Evolutionary conservation across 1,140 invertebrate genomes (phyloP).

Genomic region (Drosophila nigrodunni): DNA sequence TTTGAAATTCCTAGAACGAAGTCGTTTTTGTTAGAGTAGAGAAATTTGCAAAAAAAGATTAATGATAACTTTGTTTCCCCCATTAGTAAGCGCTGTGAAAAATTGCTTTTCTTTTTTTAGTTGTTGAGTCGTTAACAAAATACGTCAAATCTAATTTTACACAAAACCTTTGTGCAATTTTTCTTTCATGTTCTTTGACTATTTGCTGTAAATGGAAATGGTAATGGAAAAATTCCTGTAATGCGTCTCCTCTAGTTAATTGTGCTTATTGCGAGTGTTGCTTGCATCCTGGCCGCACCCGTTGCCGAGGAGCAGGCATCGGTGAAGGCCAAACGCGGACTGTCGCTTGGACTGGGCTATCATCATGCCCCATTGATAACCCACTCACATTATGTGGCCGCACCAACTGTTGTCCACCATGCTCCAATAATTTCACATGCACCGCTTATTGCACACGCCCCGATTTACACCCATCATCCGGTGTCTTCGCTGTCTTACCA

Average conservation of each 20-base stretch:
- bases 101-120: neutral
- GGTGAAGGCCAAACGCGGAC: conserved; percentile 72
- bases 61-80: neutral
- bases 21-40: neutral
- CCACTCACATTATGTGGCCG: conserved; percentile 69
- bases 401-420: conserved; percentile 69
- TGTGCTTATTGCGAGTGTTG: conserved; percentile 58
- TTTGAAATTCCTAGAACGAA: neutral
- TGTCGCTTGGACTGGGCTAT: conserved; percentile 71
- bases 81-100: neutral
- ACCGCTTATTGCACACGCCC: conserved; percentile 70
- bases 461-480: conserved; percentile 63
- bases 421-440: conserved; percentile 75
- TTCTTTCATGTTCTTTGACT: conserved; percentile 15
- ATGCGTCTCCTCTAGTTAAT: conserved; percentile 52
- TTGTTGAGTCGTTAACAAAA: neutral
- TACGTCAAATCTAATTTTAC: neutral
- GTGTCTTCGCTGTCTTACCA: conserved; percentile 69
- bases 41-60: neutral
- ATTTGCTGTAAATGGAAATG: conserved; percentile 21
- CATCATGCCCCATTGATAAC: conserved; percentile 78
- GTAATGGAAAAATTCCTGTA: conserved; percentile 51
- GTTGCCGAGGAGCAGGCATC: conserved; percentile 59
- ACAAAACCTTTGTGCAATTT: conserved; percentile 3
- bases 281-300: conserved; percentile 70